Percentiles rank a stretch among this genome's conserved stretches.
Conservation (phyloP, 2,888 invertebrate genomes). For the Gandaritis pyraliata region DNA sequence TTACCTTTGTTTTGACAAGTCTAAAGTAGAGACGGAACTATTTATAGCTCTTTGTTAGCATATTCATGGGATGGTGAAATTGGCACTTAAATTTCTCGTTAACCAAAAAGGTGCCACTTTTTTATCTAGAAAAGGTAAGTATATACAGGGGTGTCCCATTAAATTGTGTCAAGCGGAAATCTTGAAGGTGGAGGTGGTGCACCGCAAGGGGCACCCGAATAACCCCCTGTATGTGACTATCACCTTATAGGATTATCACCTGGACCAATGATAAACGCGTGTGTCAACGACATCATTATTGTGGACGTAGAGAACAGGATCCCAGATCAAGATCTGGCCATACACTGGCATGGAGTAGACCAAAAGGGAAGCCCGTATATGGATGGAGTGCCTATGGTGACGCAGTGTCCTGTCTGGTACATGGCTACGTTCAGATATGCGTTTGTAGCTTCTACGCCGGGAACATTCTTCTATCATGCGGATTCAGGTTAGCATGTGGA, state of each 20-base stretch:
- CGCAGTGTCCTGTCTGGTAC: slow-evolving; percentile 89
- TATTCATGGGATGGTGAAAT: no score
- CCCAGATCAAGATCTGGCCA: slow-evolving; percentile 86
- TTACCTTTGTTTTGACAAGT: no score
- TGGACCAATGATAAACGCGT: slow-evolving; percentile 86
- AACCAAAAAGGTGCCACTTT: no score
- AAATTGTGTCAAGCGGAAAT: no score
- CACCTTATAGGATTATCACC: slow-evolving; percentile 53
- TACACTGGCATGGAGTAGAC: slow-evolving; percentile 91
- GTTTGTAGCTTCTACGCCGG: slow-evolving; percentile 87
- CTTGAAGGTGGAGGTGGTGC: no score
- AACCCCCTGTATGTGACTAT: background rate
- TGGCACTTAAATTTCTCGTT: no score
- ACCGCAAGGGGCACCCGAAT: no score
- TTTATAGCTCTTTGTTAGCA: no score
- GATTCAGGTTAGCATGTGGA: slow-evolving; percentile 79
- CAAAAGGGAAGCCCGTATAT: slow-evolving; percentile 87
- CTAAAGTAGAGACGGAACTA: no score
- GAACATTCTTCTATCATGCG: slow-evolving; percentile 90
- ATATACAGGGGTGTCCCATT: no score
- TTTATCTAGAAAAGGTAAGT: no score
- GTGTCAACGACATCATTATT: slow-evolving; percentile 88
- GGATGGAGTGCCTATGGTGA: slow-evolving; percentile 91
- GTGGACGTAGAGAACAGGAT: slow-evolving; percentile 89
- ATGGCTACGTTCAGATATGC: slow-evolving; percentile 89